Evolutionary conservation across 2,797 vertebrate genomes (phyloP).

Genomic region (Podarcis siculus): DNA sequence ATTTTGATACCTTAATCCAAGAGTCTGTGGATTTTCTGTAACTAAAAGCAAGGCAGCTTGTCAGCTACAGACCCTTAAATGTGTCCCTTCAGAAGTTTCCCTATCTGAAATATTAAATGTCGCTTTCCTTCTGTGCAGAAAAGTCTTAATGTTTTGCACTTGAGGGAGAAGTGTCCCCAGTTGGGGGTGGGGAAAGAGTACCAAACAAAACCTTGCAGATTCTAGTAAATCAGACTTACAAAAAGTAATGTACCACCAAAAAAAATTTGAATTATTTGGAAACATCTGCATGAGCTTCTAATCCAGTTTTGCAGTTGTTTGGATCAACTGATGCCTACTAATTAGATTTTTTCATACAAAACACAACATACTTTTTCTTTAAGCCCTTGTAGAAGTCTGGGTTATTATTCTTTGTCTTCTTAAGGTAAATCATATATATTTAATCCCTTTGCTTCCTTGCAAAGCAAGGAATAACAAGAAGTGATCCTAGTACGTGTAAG

Average conservation of each 20-base stretch:
- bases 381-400: constrained; percentile 57
- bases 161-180: neutral
- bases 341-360: constrained; percentile 41
- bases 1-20: neutral
- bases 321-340: constrained; percentile 38
- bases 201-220: neutral
- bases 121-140: neutral
- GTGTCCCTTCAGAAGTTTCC: neutral
- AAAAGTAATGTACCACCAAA: constrained; percentile 47
- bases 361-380: constrained; percentile 59
- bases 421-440: constrained; percentile 61
- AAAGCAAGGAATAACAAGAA: constrained; percentile 44
- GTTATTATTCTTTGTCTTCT: constrained; percentile 62
- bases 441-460: constrained; percentile 13
- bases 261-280: constrained; percentile 56
- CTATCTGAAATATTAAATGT: neutral
- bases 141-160: neutral
- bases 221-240: constrained; percentile 45
- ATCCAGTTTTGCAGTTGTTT: constrained; percentile 57
- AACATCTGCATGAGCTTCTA: constrained; percentile 35
- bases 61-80: neutral
- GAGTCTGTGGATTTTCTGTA: neutral
- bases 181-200: neutral
- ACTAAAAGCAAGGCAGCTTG: neutral
- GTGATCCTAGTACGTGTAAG: constrained; percentile 22